These are phyloP conservation scores for Tachina fera DNA, from an alignment of 2,888 invertebrate genomes.

Conservation along the genomic window DNA sequence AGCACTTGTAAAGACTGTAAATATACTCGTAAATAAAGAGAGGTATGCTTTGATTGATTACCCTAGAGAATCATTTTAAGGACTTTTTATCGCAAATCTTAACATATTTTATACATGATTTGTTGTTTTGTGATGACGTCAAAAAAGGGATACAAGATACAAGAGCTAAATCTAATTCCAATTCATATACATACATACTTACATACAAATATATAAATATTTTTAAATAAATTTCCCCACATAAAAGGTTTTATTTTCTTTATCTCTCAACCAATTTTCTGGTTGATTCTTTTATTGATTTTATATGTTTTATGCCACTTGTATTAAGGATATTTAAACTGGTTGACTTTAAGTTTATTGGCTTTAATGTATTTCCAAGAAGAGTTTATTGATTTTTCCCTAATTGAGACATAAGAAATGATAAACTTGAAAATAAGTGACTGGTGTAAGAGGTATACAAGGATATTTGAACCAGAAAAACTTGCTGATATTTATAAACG, in stretches of 20 bases:
- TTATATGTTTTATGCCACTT: not conserved
- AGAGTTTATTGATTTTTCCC: slow-evolving; percentile 27
- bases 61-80: not conserved
- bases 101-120: not conserved
- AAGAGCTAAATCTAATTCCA: too few relatives aligned
- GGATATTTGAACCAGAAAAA: slow-evolving; percentile 32
- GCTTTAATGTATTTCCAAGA: not conserved
- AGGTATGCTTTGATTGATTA: not conserved
- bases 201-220: too few relatives aligned
- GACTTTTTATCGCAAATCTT: not conserved
- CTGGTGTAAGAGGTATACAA: not conserved
- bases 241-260: too few relatives aligned
- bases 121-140: not conserved
- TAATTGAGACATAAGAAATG: slow-evolving; percentile 38
- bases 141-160: not conserved
- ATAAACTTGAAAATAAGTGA: slow-evolving; percentile 1
- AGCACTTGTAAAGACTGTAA: not conserved
- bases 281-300: not conserved
- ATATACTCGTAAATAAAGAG: not conserved
- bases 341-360: not conserved
- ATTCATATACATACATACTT: too few relatives aligned
- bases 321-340: not conserved
- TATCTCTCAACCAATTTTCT: too few relatives aligned
- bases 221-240: too few relatives aligned
- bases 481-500: slow-evolving; percentile 45